Evolutionary conservation across 2,888 invertebrate species (phyloP), one percentile per base, ranked within the genome.

Genomic region (Mechanitis mazaeus): DNA sequence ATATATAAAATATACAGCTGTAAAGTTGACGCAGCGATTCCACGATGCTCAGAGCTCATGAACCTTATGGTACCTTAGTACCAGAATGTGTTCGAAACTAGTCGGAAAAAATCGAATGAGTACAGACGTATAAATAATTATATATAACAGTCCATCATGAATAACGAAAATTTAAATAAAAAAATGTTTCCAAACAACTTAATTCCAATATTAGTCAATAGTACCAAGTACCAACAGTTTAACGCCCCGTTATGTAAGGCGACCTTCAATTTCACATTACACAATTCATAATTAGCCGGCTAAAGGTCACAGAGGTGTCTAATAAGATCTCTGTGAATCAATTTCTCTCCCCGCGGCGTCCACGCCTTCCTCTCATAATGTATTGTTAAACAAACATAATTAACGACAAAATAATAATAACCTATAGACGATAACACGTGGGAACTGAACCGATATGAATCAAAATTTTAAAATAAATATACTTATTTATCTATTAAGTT

Each of bases 241-340:
- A 50, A 7, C 9, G 50, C 64, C 58, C 55, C 46, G 60, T 70
- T 69, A 70, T 60, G 66, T 70, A 70, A 70, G 61, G 46, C 58
- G 66, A 66, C 66, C 68, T 68, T 60, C 73, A 72, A 76, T 80
- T 79, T 83, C 80, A 81, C 83, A 82, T 75, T 73, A 76, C 76
- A 78, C 77, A 78, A 79, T 76, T 63, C 64, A 63, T 65, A 72
- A 71, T 69, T 71, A 71, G 66, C 62, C 56, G 60, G 60, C 54
- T 64, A 75, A 71, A 72, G 74, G 74, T 73, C 73, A 69, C 67
- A 55, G 61, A 61, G 67, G 69, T 71, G 72, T 69, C 71, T 73
- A 75, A 73, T 73, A 70, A 73, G 73, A 70, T 69, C 66, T 68
- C 60, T 54, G 63, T 63, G 66, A 72, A 68, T 70, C 70, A 71